Evolutionary conservation across 1,140 invertebrate genomes (phyloP), one percentile per base, ranked within the genome.

Genomic region (Ceratosolen solmsi): DNA sequence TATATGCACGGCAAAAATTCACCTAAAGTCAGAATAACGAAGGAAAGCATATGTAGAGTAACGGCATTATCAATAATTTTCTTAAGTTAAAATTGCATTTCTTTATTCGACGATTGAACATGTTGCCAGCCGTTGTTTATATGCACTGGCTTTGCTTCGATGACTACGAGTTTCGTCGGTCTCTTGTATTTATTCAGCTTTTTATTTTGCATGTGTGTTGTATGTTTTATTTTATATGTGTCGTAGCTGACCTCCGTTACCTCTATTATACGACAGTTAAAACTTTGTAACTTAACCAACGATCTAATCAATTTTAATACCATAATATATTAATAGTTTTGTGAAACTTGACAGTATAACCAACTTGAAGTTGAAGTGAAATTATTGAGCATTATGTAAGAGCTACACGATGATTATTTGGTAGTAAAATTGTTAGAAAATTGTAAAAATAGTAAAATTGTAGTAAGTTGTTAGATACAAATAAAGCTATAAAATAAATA

Each of bases 81-180:
- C 38, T 27, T 17, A 63, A 49, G 56, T 56, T 75, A 60, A 76
- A 65, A 49, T 76, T 30, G 75, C 27, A 20, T 78, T 78, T 36
- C 38, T 25, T 51, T 17, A 78, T 78, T 78, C 63, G 74, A 60
- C 13, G 58, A 17, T 56, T 25, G 54, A 56, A 56, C n/a, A 60
- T 60, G 27, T 11, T 25, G 1, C n/a, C 11, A 2, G 1, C 13
- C 58, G 25, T 30, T 60, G 25, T 27, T 60, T 60, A n/a, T n/a
- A 27, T 30, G 25, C 58, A 60, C 2, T 60, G 11, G 58, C 25
- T 60, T 25, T 60, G 58, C 2, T 60, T 60, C 3, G 25, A 13
- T 30, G 25, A 60, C 25, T 60, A 60, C 25, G 11, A 60, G 13
- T 30, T 7, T 60, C 58, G 27, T 30, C 8, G 13, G 27, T 9